Base-by-base conservation (phyloP, 2,888 invertebrate species). In the Stomorhina lunata region DNA sequence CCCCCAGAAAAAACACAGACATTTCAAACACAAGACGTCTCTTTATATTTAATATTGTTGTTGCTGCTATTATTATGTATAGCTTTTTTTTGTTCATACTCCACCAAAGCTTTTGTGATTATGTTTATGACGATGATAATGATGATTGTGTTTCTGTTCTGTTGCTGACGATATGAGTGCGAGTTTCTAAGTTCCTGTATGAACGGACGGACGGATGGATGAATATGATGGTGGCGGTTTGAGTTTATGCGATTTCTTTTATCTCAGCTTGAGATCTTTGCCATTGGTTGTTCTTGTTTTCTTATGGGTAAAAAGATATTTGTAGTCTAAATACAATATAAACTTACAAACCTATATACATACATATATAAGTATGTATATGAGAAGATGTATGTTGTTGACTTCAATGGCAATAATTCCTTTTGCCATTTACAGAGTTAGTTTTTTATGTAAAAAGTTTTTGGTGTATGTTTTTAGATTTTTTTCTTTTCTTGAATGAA, bases 231-330 rank as follows among this genome's bases (percentile, higher is more conserved):
- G 81, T 84, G 78, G 75, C 80, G 82, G 81, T 82, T 79, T 77
- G 48, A 73, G 43, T 79, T 59, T 63, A 82, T 71, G 71, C 69
- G 71, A 66, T 83, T 81, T 65, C 78, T 84, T 83, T 87, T 87
- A 87, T 87, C 87, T 71, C 84, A 81, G 86, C 81, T 77, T 81
- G 84, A 85, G 85, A 87, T 87, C 87, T 87, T 85, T 87, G 86
- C 86, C 84, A 87, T 87, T 87, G 87, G 86, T 73, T 83, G 83
- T 50, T 85, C 84, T 32, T 68, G 68, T 68, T 77, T 61, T 29
- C 25, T 20, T n/a, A 22, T 32, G 17, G 65, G 17, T 66, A 25
- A 15, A 17, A 63, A n/a, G 7, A 27, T 48, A 50, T 66, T 34
- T 50, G 17, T 37, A 27, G n/a, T n/a, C n/a, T n/a, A n/a, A 15